Conservation (phyloP, 1,140 invertebrate species). For the Fopius arisanus region DNA sequence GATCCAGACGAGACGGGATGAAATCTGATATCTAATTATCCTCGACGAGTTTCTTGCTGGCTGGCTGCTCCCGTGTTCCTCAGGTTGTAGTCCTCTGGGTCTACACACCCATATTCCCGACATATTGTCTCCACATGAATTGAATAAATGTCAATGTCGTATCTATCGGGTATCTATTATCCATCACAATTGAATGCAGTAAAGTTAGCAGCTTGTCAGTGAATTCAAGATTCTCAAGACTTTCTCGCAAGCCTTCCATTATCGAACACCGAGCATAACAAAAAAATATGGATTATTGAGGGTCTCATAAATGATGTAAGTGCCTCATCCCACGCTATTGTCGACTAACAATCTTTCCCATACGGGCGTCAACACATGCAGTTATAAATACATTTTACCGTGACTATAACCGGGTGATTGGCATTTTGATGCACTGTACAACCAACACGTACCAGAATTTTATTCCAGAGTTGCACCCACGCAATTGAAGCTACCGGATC, state of each 20-base stretch:
- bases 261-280: not conserved
- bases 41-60: slow-evolving; percentile 16
- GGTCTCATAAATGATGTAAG: not conserved
- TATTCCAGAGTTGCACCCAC: not conserved
- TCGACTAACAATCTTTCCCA: slow-evolving; percentile 5
- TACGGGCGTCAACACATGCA: slow-evolving; percentile 2
- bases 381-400: slow-evolving; percentile 11
- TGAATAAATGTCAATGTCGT: too few relatives aligned
- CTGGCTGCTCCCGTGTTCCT: not conserved
- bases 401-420: slow-evolving; percentile 4
- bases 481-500: slow-evolving; percentile 3
- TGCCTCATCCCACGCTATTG: not conserved
- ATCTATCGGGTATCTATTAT: too few relatives aligned
- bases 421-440: slow-evolving; percentile 1
- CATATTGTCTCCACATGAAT: not conserved
- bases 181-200: too few relatives aligned
- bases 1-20: slow-evolving; percentile 22
- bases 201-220: not conserved
- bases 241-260: not conserved
- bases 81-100: not conserved
- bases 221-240: not conserved
- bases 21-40: slow-evolving; percentile 43
- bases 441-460: not conserved
- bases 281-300: not conserved
- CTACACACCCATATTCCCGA: not conserved